These are phyloP conservation scores for Danio choprae DNA, from an alignment of 2,797 vertebrate genomes.

Conservation along the genomic window DNA sequence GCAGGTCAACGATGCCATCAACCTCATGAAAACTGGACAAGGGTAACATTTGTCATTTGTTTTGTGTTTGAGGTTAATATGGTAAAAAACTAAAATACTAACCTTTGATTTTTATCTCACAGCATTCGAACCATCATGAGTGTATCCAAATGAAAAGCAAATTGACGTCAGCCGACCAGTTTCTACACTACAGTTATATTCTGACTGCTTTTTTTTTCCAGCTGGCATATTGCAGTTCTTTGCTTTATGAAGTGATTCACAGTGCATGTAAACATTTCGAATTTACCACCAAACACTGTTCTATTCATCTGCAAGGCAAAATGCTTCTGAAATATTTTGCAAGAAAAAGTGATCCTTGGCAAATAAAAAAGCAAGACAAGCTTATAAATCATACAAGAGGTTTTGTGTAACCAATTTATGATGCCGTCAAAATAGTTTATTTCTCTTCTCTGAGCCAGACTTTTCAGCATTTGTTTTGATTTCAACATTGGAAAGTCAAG, in stretches of 20 bases:
- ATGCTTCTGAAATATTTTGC: neutral
- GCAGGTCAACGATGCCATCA: constrained; percentile 84
- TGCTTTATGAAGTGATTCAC: constrained; percentile 9
- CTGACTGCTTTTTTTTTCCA: neutral
- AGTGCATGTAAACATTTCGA: neutral
- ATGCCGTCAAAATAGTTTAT: constrained; percentile 25
- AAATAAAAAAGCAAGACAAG: constrained; percentile 32
- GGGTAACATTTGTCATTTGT: constrained; percentile 72
- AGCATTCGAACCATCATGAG: constrained; percentile 61
- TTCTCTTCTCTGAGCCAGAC: constrained; percentile 13
- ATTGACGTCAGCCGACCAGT: neutral
- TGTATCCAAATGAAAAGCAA: constrained; percentile 50
- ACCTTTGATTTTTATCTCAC: constrained; percentile 36
- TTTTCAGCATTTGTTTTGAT: constrained; percentile 14
- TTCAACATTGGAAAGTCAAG: constrained; percentile 19
- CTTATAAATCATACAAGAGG: constrained; percentile 5
- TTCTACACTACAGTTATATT: neutral
- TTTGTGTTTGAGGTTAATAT: constrained; percentile 2
- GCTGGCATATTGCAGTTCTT: neutral
- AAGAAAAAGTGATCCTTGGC: neutral
- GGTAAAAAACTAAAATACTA: neutral
- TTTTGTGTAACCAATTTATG: constrained; percentile 33
- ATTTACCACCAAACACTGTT: neutral
- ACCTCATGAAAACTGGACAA: constrained; percentile 82
- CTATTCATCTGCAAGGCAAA: neutral